phyloP scores from a whole-genome alignment of 2,888 invertebrate genomes.

The Embidobia sp. region DNA sequence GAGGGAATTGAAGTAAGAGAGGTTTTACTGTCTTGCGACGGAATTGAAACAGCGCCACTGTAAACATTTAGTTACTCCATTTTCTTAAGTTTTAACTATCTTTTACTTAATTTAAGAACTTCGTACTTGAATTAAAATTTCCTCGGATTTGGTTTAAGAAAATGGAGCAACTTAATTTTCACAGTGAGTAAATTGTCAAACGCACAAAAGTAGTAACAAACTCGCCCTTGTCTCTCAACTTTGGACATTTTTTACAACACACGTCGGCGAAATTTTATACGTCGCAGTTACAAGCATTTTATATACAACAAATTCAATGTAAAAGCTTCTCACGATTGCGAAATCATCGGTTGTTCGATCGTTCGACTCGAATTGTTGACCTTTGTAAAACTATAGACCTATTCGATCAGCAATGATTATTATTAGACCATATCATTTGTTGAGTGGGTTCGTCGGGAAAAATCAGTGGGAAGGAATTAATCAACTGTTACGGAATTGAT shows the following conservation, averaged over 20 bases:
- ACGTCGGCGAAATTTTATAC: conserved; percentile 40
- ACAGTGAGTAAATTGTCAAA: conserved; percentile 24
- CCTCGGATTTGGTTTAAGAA: too few species aligned
- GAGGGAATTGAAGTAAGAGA: conserved; percentile 2
- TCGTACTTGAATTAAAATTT: too few species aligned
- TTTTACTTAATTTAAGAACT: too few species aligned
- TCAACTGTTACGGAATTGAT: conserved; percentile 34
- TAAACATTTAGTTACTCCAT: too few species aligned
- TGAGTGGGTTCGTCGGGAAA: too few species aligned
- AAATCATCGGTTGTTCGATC: conserved; percentile 39
- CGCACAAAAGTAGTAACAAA: conserved; percentile 45
- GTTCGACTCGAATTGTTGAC: conserved; percentile 34
- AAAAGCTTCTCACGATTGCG: conserved; percentile 47
- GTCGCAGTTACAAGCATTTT: conserved; percentile 38
- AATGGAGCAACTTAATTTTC: too few species aligned
- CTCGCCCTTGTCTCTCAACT: conserved; percentile 17
- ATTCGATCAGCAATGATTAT: conserved; percentile 44
- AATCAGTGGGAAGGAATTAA: conserved; percentile 19
- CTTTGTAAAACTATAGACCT: conserved; percentile 36
- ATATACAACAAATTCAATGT: conserved; percentile 33
- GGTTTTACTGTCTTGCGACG: conserved; percentile 24
- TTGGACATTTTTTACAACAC: conserved; percentile 27
- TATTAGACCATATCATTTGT: too few species aligned
- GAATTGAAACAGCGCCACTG: conserved; percentile 34
- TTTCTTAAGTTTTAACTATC: too few species aligned